Evolutionary conservation across 1,140 invertebrate species (phyloP), one percentile per base, ranked within the genome.

Genomic region (Bombus confusus): DNA sequence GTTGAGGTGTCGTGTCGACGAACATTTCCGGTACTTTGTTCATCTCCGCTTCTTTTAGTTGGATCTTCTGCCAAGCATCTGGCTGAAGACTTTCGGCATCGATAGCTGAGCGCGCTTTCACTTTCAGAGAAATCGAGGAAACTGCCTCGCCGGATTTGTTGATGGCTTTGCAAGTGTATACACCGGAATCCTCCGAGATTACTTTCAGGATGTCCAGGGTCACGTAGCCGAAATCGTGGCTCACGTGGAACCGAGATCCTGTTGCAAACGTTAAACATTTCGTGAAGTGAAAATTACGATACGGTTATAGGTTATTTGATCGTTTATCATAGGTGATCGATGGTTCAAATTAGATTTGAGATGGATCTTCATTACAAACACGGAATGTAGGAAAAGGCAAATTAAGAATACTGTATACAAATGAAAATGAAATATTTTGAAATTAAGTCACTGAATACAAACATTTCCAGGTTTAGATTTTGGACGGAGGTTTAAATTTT

Each of bases 201-300:
- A 98, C 97, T 34, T 97, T 97, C 90, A 97, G 97, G 75, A 99
- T 98, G 91, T 99, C 98, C 90, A 99, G 94, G 1, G 98, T 99
- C 8, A 99, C 98, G 93, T 98, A 98, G 72, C 98, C 98, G 95
- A 99, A 99, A 93, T 99, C 98, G 92, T 99, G 97, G 79, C 97
- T 98, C 18, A 98, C 97, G 86, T 97, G 97, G 95, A 98, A 97
- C 81, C 98, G 96, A 80, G 98, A 98, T 91, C 97, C 97, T 97
- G 91, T 93, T 93, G 89, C 71, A 92, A 87, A 88, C 37, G 41
- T 66, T 9, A 8, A 37, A 39, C 34, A 28, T 37, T 69, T 3
- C 0, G 18, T 28, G 66, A 28, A 39, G 37, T 39, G 1, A 39
- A 13, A 28, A 39, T 28, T 39, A 12, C 37, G 1, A 28, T 37